phyloP scores from a whole-genome alignment of 30 jellyfish, hydroid and myxozoan species.

The Aurelia sp. region DNA sequence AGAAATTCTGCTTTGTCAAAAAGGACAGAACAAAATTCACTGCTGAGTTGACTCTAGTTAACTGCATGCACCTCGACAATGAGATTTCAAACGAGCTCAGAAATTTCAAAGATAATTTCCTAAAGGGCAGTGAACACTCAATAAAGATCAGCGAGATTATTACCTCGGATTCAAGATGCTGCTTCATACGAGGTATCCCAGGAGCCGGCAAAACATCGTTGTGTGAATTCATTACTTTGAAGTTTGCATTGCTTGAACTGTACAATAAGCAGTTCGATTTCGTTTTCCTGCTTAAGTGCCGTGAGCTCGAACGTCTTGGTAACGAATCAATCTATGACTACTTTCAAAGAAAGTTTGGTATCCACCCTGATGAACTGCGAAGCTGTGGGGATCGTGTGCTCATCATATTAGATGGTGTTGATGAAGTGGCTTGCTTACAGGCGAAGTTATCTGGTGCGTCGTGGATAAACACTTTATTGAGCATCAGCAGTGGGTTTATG shows the following conservation, averaged over 20 bases:
- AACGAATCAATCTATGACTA: not conserved
- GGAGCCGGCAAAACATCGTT: conserved; percentile 24
- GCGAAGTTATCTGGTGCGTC: not conserved
- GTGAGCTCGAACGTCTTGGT: not conserved
- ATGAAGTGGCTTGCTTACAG: not conserved
- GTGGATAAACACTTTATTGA: not conserved
- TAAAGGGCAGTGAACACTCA: not conserved
- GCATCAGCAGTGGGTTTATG: not conserved
- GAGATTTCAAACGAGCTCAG: not conserved
- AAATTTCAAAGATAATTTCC: not conserved
- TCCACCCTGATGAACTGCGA: not conserved
- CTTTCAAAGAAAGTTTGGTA: not conserved
- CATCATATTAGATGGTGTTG: conserved; percentile 7
- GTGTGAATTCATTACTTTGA: not conserved
- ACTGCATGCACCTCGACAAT: too few species aligned
- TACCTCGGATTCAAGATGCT: not conserved
- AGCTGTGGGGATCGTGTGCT: not conserved
- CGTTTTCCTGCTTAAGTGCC: not conserved
- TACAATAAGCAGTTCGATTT: not conserved
- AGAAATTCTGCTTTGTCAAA: too few species aligned
- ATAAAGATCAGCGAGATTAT: not conserved
- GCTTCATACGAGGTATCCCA: conserved; percentile 14
- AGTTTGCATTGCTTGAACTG: not conserved
- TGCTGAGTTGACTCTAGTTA: too few species aligned
- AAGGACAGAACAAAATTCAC: too few species aligned